Conservation (phyloP, 2,113 vertebrate genomes). For the Calidris pugnax region DNA sequence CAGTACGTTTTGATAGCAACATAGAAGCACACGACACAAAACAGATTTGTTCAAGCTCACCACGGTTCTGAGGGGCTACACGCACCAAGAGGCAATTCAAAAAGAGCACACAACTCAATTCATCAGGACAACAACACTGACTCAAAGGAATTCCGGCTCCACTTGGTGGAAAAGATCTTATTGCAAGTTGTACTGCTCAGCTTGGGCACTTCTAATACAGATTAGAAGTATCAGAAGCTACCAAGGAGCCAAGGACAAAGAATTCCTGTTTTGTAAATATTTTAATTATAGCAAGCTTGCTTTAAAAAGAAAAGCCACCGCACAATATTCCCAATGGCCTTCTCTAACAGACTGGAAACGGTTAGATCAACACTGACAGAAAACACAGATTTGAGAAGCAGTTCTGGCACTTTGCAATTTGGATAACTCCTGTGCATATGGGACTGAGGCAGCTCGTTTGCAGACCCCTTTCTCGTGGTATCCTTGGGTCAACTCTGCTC, state of each 20-base stretch:
- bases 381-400: neutral
- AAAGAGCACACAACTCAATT: constrained; percentile 11
- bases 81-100: neutral
- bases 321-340: neutral
- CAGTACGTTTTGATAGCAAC: constrained; percentile 50
- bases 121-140: neutral
- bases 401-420: constrained; percentile 50
- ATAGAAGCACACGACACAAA: neutral
- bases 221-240: neutral
- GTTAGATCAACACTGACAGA: neutral
- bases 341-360: neutral
- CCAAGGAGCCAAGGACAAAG: neutral
- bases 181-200: constrained; percentile 31
- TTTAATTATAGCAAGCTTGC: neutral
- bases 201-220: neutral
- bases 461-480: neutral
- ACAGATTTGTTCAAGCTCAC: constrained; percentile 27
- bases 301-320: neutral
- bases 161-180: constrained; percentile 7
- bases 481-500: neutral
- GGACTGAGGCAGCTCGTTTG: neutral
- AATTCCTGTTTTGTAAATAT: neutral
- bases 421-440: constrained; percentile 19
- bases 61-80: constrained; percentile 1
- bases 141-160: neutral